Base-by-base conservation (phyloP, 2,888 invertebrate genomes). In the Diplazon laetatorius region DNA sequence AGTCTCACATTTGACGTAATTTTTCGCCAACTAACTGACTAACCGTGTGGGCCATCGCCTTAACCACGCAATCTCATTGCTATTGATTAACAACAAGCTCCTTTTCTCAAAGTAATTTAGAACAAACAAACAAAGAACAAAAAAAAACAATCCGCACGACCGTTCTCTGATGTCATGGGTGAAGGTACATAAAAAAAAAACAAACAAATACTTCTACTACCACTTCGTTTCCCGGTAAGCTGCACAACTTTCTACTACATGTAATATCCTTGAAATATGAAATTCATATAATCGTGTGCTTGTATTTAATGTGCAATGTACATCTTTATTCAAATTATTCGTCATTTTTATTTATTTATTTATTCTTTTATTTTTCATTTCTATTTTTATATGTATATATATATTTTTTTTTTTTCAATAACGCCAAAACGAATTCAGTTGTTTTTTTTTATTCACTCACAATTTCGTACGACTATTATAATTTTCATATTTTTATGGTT, bases 291-390 rank as follows among this genome's bases (percentile, higher is more conserved):
- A 62, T 73, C 39, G 75, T 71, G 75, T 77, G 82, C 78, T 76
- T 81, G 86, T 89, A 88, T 89, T 89, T 87, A 85, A 89, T 89
- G 89, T 89, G 89, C 90, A 89, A 89, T 89, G 89, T 89, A 85
- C 82, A 84, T 84, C 80, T 83, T 65, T 76, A 14, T 46, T 71
- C 81, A 68, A 69, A 82, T 71, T 80, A 70, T 57, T 72, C 66
- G 44, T n/a, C n/a, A n/a, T n/a, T n/a, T n/a, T n/a, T n/a, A n/a
- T n/a, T n/a, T n/a, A n/a, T n/a, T n/a, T n/a, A n/a, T n/a, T n/a
- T n/a, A n/a, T n/a, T n/a, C n/a, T n/a, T n/a, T n/a, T n/a, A n/a
- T n/a, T n/a, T n/a, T n/a, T n/a, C n/a, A n/a, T n/a, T n/a, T n/a
- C n/a, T n/a, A n/a, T n/a, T n/a, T n/a, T n/a, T n/a, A n/a, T n/a